These are phyloP conservation scores for Erpobdella octoculata DNA, from an alignment of 2,888 invertebrate species.

Conservation along the genomic window DNA sequence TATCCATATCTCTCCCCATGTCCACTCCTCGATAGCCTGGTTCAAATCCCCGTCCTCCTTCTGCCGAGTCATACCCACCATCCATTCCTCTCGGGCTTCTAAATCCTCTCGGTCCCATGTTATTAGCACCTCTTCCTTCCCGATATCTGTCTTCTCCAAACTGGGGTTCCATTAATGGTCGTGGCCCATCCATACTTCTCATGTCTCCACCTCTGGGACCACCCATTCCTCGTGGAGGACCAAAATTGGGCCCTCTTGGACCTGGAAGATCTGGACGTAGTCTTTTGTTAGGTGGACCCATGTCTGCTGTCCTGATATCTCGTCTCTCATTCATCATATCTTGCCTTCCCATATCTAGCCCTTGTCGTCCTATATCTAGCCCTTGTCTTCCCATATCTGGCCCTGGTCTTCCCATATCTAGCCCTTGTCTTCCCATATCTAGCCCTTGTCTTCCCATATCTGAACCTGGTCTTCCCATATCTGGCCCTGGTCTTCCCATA, in stretches of 20 bases:
- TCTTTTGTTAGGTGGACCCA: background rate
- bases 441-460: no score
- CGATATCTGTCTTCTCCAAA: conserved; percentile 2
- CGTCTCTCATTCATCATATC: background rate
- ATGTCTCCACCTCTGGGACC: background rate
- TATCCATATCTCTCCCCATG: background rate
- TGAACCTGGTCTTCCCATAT: background rate
- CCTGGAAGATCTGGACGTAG: background rate
- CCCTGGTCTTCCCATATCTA: no score
- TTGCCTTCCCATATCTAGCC: background rate
- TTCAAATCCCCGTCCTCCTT: background rate
- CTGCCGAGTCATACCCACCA: background rate
- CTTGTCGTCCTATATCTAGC: no score
- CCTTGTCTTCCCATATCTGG: background rate
- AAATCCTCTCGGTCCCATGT: background rate
- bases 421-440: background rate
- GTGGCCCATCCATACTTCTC: background rate
- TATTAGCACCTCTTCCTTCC: background rate
- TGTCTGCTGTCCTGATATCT: background rate
- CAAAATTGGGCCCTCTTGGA: background rate
- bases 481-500: no score
- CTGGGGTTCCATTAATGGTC: background rate
- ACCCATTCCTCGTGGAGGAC: background rate
- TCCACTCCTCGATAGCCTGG: background rate
- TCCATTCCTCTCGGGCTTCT: no score